Conservation (phyloP, 2,113 vertebrate genomes). For the Eulemur rufifrons region DNA sequence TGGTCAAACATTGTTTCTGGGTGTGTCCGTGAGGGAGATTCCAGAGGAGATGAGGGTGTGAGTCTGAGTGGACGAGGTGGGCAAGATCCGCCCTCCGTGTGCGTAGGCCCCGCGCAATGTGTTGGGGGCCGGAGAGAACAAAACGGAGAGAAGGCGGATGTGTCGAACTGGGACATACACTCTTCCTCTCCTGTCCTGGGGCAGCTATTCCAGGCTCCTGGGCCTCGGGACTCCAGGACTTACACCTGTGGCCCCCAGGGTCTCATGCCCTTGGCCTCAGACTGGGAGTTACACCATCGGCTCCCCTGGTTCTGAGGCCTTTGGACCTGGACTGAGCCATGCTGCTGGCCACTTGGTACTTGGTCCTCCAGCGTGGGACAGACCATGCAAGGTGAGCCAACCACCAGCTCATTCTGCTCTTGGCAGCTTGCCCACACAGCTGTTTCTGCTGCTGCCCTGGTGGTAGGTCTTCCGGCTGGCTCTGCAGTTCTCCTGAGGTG, state of each 20-base stretch:
- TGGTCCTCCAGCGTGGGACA: neutral
- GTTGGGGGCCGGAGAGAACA: neutral
- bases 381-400: fast-evolving
- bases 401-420: fast-evolving
- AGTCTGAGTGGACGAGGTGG: neutral
- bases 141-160: neutral
- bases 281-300: neutral
- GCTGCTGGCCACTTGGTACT: neutral
- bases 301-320: neutral
- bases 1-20: neutral
- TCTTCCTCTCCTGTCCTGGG: neutral
- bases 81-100: neutral
- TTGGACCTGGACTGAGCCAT: neutral
- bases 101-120: neutral
- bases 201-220: neutral
- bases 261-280: neutral
- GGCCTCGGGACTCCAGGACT: neutral
- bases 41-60: neutral
- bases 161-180: neutral
- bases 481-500: fast-evolving
- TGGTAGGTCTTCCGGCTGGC: fast-evolving
- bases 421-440: fast-evolving
- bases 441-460: no score
- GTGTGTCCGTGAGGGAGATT: neutral
- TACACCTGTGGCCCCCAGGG: neutral